Conservation (phyloP, 2,797 vertebrate species). For the Girardinus metallicus region DNA sequence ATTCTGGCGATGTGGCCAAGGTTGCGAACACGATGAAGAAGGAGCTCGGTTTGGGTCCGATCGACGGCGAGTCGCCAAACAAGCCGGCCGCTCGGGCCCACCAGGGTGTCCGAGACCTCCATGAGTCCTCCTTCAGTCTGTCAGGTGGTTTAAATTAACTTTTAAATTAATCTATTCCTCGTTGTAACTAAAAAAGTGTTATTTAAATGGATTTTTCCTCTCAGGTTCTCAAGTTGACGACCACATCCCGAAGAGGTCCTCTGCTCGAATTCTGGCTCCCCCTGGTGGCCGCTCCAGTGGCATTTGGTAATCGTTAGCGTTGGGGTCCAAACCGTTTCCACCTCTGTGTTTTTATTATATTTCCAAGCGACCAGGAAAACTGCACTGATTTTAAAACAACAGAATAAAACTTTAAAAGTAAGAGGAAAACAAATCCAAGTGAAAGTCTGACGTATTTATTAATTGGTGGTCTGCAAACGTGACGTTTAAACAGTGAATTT, state of each 20-base stretch:
- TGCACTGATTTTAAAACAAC: constrained; percentile 80
- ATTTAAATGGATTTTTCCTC: not conserved
- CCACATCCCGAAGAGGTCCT: constrained; percentile 95
- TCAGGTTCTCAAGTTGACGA: constrained; percentile 94
- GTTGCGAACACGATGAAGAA: constrained; percentile 87
- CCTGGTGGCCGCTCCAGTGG: constrained; percentile 93
- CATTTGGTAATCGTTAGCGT: constrained; percentile 85
- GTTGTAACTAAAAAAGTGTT: not conserved
- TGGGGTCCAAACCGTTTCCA: constrained; percentile 47
- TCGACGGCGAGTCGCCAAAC: constrained; percentile 85
- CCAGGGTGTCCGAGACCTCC: constrained; percentile 90
- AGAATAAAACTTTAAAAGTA: constrained; percentile 39
- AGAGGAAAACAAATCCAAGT: constrained; percentile 43
- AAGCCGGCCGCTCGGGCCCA: constrained; percentile 80
- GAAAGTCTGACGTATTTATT: constrained; percentile 26
- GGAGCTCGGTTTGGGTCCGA: constrained; percentile 87
- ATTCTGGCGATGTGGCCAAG: constrained; percentile 90
- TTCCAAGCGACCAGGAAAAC: constrained; percentile 78
- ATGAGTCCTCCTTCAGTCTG: constrained; percentile 93
- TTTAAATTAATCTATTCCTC: not conserved
- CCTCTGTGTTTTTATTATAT: constrained; percentile 69
- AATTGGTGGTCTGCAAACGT: constrained; percentile 56
- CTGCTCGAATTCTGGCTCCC: constrained; percentile 93
- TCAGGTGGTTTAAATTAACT: constrained; percentile 78
- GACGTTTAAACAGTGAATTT: constrained; percentile 53